Conservation (phyloP, 2,888 invertebrate genomes). For the Apamea epomidion region DNA sequence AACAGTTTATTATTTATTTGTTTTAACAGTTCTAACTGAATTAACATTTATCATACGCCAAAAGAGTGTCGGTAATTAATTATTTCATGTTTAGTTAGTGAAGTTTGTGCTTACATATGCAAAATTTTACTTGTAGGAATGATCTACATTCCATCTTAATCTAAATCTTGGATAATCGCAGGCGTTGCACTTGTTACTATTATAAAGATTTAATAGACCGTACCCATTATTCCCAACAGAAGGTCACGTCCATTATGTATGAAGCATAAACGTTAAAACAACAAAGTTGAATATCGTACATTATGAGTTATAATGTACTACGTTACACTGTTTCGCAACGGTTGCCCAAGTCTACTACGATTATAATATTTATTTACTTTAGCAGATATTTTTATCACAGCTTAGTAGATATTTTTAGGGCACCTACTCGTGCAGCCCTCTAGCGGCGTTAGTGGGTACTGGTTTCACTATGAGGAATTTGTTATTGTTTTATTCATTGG, state of each 20-base stretch:
- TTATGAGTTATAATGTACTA: background rate
- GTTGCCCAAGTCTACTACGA: slow-evolving; percentile 17
- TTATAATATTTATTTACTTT: slow-evolving; percentile 40
- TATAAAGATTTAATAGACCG: slow-evolving; percentile 8
- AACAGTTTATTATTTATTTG: background rate
- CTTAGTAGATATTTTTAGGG: slow-evolving; percentile 44
- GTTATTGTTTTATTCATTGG: slow-evolving; percentile 31
- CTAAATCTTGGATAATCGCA: background rate
- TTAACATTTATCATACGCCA: too few relatives aligned
- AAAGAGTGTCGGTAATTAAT: background rate
- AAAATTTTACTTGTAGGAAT: background rate
- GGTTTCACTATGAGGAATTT: slow-evolving; percentile 31
- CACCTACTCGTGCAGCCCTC: slow-evolving; percentile 49
- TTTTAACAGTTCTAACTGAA: background rate
- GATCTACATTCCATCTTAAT: background rate
- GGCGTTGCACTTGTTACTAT: background rate
- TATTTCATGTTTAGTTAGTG: background rate
- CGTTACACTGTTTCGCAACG: slow-evolving; percentile 39
- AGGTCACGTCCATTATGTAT: slow-evolving; percentile 12
- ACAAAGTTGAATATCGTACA: slow-evolving; percentile 22
- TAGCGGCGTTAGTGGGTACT: slow-evolving; percentile 20
- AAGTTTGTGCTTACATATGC: background rate
- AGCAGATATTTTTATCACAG: slow-evolving; percentile 48
- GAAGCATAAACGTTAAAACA: slow-evolving; percentile 15
- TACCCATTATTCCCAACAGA: background rate